Evolutionary conservation across 1,140 invertebrate species (phyloP).

Genomic region (Drosophila sturtevanti): DNA sequence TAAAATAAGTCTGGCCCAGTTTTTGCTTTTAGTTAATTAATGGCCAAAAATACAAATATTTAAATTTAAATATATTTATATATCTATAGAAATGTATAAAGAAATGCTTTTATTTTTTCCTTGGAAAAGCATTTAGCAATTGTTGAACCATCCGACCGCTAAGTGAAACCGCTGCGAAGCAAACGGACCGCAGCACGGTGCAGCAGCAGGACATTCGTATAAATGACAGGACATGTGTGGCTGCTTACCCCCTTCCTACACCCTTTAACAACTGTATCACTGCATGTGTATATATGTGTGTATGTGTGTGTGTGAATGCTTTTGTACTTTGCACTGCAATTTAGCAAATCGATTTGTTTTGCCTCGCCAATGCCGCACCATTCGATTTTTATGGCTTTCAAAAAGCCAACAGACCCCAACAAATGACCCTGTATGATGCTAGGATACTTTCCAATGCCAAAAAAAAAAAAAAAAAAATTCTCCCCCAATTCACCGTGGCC

Average conservation of each 20-base stretch:
- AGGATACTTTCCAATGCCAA: neutral
- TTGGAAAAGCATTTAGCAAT: constrained; percentile 21
- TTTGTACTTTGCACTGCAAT: constrained; percentile 74
- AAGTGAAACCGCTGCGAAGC: constrained; percentile 32
- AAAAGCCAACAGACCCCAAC: constrained; percentile 70
- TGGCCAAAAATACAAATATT: constrained; percentile 27
- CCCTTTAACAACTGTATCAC: neutral
- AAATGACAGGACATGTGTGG: constrained; percentile 53
- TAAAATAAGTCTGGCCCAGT: constrained; percentile 1
- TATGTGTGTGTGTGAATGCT: constrained; percentile 28
- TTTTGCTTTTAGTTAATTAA: constrained; percentile 37
- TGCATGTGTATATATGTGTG: constrained; percentile 26
- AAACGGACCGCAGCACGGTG: constrained; percentile 39
- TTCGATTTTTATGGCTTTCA: constrained; percentile 77
- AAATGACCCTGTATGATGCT: constrained; percentile 52
- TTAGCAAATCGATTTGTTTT: constrained; percentile 79
- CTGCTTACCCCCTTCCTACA: neutral
- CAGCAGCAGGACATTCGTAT: constrained; percentile 32
- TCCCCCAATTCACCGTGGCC: neutral
- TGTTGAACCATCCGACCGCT: constrained; percentile 42
- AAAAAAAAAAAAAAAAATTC: neutral
- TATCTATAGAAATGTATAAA: neutral
- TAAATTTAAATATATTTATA: constrained; percentile 50
- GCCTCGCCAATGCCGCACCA: constrained; percentile 49
- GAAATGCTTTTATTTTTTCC: neutral